Percentiles rank a stretch among this genome's conserved stretches.
Evolutionary conservation across 2,888 invertebrate species (phyloP).

Genomic region (Sarcophaga rosellei): DNA sequence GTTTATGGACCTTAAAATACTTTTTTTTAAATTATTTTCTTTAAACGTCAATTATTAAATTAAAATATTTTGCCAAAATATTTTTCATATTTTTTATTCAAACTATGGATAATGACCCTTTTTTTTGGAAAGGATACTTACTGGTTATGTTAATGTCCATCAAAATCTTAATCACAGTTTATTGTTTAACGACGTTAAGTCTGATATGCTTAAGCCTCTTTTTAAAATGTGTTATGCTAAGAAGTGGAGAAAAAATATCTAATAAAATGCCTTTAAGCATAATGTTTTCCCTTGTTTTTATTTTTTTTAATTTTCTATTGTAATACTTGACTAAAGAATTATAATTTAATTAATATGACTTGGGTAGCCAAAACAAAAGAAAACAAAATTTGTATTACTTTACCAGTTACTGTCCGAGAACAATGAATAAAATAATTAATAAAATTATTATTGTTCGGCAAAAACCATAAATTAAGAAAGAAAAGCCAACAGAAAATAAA

Average conservation of each 20-base stretch:
- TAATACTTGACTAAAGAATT: constrained; percentile 5
- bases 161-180: constrained; percentile 16
- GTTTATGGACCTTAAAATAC: neutral
- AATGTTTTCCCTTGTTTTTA: neutral
- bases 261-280: neutral
- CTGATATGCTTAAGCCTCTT: neutral
- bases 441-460: too few species aligned
- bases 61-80: neutral
- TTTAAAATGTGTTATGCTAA: too few species aligned
- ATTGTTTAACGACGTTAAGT: constrained; percentile 2
- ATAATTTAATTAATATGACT: constrained; percentile 6
- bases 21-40: neutral
- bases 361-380: neutral
- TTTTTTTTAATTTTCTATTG: too few species aligned
- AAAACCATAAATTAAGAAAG: too few species aligned
- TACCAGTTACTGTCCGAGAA: neutral
- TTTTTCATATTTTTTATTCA: neutral
- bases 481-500: too few species aligned
- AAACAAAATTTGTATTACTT: neutral
- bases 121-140: neutral
- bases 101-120: neutral
- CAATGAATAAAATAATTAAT: neutral
- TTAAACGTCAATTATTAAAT: constrained; percentile 36
- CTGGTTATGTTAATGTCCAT: neutral
- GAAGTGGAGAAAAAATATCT: neutral